A percentile compares a stretch with the other conserved stretches of the same genome.
These are phyloP conservation scores for Callocephalon fimbriatum DNA, from an alignment of 2,113 vertebrate genomes.

Conservation along the genomic window DNA sequence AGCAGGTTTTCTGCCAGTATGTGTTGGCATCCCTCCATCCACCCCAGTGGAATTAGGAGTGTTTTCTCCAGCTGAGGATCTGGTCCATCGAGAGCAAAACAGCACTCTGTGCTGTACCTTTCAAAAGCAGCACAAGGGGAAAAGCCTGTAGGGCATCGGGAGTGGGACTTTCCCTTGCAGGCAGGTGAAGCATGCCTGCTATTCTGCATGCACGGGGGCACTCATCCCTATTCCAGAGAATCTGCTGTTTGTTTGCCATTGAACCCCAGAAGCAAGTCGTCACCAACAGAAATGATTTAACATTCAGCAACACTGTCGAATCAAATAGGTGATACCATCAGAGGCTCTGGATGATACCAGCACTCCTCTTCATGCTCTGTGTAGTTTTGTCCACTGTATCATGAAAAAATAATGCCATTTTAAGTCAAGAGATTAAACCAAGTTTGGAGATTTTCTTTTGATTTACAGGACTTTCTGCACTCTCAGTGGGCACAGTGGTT, in stretches of 20 bases:
- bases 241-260: neutral
- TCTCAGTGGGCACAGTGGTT: neutral
- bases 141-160: rapidly evolving
- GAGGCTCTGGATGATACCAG: neutral
- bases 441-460: neutral
- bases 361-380: neutral
- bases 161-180: neutral
- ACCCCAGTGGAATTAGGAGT: neutral
- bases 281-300: neutral
- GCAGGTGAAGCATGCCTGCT: neutral
- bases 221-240: neutral
- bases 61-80: neutral
- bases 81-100: neutral
- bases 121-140: neutral
- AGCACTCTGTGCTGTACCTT: rapidly evolving
- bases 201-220: neutral
- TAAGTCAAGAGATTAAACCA: neutral
- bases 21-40: neutral
- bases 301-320: neutral
- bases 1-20: neutral
- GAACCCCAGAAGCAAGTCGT: neutral
- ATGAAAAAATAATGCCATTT: neutral
- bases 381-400: neutral
- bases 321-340: neutral
- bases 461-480: neutral